phyloP scores from a whole-genome alignment of 2,797 vertebrate genomes.

The Cossypha heuglini region DNA sequence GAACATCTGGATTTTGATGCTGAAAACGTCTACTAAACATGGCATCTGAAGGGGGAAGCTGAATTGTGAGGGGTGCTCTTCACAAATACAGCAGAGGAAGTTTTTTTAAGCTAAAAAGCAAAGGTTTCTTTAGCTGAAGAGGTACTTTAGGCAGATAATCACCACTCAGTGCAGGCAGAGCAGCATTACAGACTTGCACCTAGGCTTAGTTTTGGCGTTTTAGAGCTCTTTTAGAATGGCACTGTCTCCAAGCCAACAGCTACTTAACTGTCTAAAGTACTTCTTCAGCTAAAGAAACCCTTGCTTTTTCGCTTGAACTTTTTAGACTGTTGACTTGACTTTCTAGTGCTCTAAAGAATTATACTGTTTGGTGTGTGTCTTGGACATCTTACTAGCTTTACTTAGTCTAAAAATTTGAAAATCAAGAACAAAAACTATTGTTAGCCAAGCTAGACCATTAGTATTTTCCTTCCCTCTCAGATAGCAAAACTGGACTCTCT shows the following conservation, averaged over 20 bases:
- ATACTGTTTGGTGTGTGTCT: not conserved
- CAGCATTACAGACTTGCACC: not conserved
- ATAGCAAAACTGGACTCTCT: not conserved
- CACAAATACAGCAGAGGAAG: rapidly evolving
- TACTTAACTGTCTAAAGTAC: not conserved
- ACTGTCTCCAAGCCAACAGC: not conserved
- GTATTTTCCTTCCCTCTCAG: not conserved
- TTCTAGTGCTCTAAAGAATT: not conserved
- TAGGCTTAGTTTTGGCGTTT: not conserved
- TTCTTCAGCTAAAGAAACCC: not conserved
- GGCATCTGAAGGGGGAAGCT: not conserved
- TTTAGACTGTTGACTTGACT: not conserved
- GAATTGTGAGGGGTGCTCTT: not conserved
- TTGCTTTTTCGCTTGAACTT: not conserved
- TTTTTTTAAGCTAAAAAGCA: not conserved
- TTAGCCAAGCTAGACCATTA: not conserved
- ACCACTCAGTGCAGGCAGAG: not conserved
- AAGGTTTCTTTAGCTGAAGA: not conserved
- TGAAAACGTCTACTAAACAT: not conserved
- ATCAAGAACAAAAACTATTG: not conserved
- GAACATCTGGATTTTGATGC: not conserved
- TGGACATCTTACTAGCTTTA: not conserved
- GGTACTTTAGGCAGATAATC: not conserved
- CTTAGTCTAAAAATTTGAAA: not conserved
- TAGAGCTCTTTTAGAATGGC: not conserved